Percentiles rank a stretch among this genome's conserved stretches.
Evolutionary conservation across 2,888 invertebrate genomes (phyloP).

Genomic region (Spisula solida): DNA sequence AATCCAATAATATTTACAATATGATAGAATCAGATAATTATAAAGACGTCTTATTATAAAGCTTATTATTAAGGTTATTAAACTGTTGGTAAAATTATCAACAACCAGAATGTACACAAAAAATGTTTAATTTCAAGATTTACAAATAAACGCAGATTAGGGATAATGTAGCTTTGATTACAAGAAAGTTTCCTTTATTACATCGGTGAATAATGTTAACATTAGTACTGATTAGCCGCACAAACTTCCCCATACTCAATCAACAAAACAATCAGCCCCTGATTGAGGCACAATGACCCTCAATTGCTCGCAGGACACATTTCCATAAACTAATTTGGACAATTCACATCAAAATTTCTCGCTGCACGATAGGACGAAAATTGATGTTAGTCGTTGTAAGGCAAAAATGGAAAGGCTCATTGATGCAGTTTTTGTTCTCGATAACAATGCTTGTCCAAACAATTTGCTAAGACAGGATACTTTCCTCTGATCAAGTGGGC

Average conservation of each 20-base stretch:
- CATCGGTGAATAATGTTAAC: neutral
- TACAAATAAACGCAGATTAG: neutral
- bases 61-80: neutral
- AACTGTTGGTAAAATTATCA: neutral
- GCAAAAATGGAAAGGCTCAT: neutral
- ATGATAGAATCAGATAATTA: neutral
- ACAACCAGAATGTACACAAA: neutral
- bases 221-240: slow-evolving; percentile 35
- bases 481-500: slow-evolving; percentile 22
- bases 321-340: slow-evolving; percentile 64
- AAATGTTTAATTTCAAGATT: slow-evolving; percentile 5
- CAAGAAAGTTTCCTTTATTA: neutral
- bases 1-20: slow-evolving; percentile 20
- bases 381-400: slow-evolving; percentile 20
- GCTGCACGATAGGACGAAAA: slow-evolving; percentile 37
- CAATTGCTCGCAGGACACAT: slow-evolving; percentile 64
- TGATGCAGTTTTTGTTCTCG: slow-evolving; percentile 28
- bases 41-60: too few relatives aligned
- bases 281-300: slow-evolving; percentile 57
- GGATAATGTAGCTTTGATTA: neutral
- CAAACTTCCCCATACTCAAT: slow-evolving; percentile 27
- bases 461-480: slow-evolving; percentile 15
- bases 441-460: slow-evolving; percentile 38
- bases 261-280: slow-evolving; percentile 46
- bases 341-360: slow-evolving; percentile 62